These are phyloP conservation scores for Charanyca ferruginea DNA, from an alignment of 2,888 invertebrate species.

Conservation along the genomic window DNA sequence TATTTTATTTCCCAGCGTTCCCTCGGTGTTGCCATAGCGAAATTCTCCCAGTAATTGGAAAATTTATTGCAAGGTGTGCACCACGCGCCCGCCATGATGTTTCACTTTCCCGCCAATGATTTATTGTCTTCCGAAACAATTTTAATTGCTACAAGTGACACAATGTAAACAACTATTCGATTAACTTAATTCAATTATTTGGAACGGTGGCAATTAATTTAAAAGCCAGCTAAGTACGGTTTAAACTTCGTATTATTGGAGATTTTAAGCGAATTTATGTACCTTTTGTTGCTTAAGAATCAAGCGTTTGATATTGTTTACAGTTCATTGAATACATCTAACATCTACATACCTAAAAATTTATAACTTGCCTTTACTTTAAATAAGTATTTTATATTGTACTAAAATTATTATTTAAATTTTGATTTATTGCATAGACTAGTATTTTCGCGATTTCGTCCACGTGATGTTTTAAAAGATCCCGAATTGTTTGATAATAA, in stretches of 20 bases:
- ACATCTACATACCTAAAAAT: background rate
- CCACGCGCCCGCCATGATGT: slow-evolving; percentile 84
- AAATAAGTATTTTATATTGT: no score
- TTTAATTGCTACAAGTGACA: slow-evolving; percentile 90
- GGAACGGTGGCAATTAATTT: slow-evolving; percentile 85
- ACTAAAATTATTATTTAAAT: no score
- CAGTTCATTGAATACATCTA: background rate
- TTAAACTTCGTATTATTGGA: slow-evolving; percentile 65
- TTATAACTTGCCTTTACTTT: no score
- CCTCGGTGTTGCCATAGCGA: slow-evolving; percentile 80
- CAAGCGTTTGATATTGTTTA: slow-evolving; percentile 18
- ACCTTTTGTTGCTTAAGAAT: slow-evolving; percentile 52
- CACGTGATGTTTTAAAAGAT: no score
- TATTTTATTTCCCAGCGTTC: slow-evolving; percentile 80
- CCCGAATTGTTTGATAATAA: no score
- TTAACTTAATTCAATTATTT: slow-evolving; percentile 90
- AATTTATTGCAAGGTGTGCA: slow-evolving; percentile 90
- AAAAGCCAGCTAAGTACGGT: slow-evolving; percentile 78
- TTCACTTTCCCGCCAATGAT: slow-evolving; percentile 90
- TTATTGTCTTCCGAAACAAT: slow-evolving; percentile 89
- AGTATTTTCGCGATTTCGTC: no score
- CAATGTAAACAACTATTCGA: slow-evolving; percentile 91
- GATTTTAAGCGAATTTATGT: slow-evolving; percentile 65
- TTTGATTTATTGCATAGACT: no score
- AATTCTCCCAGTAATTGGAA: slow-evolving; percentile 88